Conservation (phyloP, 1,140 invertebrate genomes). For the Eurosta solidaginis region DNA sequence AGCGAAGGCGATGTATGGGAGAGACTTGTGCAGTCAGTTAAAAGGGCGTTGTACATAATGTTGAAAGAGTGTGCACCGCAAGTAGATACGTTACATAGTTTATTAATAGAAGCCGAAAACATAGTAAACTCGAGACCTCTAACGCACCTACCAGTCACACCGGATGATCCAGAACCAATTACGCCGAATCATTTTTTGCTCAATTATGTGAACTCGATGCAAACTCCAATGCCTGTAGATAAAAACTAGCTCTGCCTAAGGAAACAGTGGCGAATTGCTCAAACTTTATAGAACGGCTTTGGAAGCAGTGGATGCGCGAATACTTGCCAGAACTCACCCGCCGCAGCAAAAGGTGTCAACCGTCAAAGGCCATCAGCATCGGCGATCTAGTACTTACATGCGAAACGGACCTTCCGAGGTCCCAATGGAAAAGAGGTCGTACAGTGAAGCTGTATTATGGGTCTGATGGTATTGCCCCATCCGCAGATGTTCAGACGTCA, state of each 20-base stretch:
- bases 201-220: not conserved
- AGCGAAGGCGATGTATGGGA: slow-evolving; percentile 38
- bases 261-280: slow-evolving; percentile 32
- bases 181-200: slow-evolving; percentile 28
- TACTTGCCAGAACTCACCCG: slow-evolving; percentile 31
- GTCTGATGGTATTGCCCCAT: slow-evolving; percentile 15
- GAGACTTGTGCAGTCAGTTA: not conserved
- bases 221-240: not conserved
- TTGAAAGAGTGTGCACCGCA: not conserved
- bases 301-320: slow-evolving; percentile 34
- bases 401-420: not conserved
- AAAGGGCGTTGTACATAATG: not conserved
- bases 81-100: not conserved
- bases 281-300: slow-evolving; percentile 30
- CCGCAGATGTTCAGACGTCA: not conserved
- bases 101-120: no score
- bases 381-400: slow-evolving; percentile 5
- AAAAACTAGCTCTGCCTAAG: not conserved
- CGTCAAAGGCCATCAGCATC: not conserved
- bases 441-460: slow-evolving; percentile 8
- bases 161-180: slow-evolving; percentile 38
- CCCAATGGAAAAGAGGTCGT: slow-evolving; percentile 1
- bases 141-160: no score
- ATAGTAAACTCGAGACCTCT: no score
- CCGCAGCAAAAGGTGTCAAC: slow-evolving; percentile 31